Base-by-base conservation (phyloP, 1,140 invertebrate species). In the Scylla paramamosain region DNA sequence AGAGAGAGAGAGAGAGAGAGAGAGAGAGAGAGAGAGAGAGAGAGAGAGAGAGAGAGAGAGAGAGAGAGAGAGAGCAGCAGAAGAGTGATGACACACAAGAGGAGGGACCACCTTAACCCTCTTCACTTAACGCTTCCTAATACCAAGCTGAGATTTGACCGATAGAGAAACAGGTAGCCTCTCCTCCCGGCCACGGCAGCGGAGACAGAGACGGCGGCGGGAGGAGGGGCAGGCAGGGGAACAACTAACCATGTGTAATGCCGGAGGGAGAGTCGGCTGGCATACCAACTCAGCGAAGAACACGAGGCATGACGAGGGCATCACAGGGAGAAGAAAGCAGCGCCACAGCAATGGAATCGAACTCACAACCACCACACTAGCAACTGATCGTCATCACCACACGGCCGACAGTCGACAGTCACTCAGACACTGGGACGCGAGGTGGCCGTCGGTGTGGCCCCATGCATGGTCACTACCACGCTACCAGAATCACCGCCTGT, bases 201-300 rank as follows among this genome's bases (percentile, higher is more conserved):
- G 48, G 45, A 45, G 20, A 32, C 48, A 32, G 32, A 12, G 39
- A 32, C 25, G 14, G 16, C 88, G n/a, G 48, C 12, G 88, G 7
- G 88, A 39, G 45, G 31, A 45, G 87, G 14, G 46, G 16, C 4
- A 32, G 52, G 45, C 14, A 52, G 59, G 29, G 8, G 7, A 16
- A 91, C 59, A 48, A 91, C 28, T 91, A 84, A 93, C 92, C 92
- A 93, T 87, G 45, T 86, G 83, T 87, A 87, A 83, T 86, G 83
- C 92, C 77, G 92, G 83, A 87, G 46, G n/a, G 32, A 25, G 92
- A 48, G 3, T 48, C 92, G 52, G 83, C 67, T 86, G 92, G 92
- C 92, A 93, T 93, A 29, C 92, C 92, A 93, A n/a, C 92, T 87
- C 67, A 93, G 45, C 92, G 45, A 32, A 31, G 28, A 20, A 16